Conservation (phyloP, 2,888 invertebrate species). For the Lycophotia porphyrea region DNA sequence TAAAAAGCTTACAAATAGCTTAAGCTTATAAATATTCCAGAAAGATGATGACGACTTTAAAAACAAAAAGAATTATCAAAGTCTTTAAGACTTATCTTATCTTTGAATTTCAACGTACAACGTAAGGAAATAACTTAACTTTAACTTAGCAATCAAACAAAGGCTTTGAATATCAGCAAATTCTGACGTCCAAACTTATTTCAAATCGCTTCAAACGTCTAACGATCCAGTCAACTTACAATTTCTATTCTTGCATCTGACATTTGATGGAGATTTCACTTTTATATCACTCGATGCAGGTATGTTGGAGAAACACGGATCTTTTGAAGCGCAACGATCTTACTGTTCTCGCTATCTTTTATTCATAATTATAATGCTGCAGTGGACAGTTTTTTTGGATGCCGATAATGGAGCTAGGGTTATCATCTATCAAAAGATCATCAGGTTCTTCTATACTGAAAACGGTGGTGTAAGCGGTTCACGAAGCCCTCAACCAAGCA, state of each 20-base stretch:
- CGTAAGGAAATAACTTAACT: too few relatives aligned
- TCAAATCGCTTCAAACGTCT: background rate
- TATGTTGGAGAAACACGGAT: slow-evolving; percentile 37
- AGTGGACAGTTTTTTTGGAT: slow-evolving; percentile 24
- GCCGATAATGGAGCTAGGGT: background rate
- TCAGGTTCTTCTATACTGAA: too few relatives aligned
- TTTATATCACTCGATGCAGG: slow-evolving; percentile 40
- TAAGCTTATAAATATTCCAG: too few relatives aligned
- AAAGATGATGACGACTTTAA: too few relatives aligned
- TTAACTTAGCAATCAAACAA: too few relatives aligned
- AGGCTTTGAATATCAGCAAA: background rate
- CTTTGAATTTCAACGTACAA: too few relatives aligned
- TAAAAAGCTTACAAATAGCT: too few relatives aligned
- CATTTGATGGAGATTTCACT: slow-evolving; percentile 50
- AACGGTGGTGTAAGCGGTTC: too few relatives aligned
- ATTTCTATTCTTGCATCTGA: slow-evolving; percentile 26
- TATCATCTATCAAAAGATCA: background rate
- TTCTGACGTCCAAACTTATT: background rate
- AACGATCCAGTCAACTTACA: background rate
- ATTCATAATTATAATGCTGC: slow-evolving; percentile 48
- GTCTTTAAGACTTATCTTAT: too few relatives aligned
- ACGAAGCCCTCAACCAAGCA: too few relatives aligned
- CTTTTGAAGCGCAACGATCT: slow-evolving; percentile 40
- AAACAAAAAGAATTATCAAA: too few relatives aligned
- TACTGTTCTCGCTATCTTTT: slow-evolving; percentile 42